Conservation (phyloP, 2,113 vertebrate species). For the Vicugna pacos region DNA sequence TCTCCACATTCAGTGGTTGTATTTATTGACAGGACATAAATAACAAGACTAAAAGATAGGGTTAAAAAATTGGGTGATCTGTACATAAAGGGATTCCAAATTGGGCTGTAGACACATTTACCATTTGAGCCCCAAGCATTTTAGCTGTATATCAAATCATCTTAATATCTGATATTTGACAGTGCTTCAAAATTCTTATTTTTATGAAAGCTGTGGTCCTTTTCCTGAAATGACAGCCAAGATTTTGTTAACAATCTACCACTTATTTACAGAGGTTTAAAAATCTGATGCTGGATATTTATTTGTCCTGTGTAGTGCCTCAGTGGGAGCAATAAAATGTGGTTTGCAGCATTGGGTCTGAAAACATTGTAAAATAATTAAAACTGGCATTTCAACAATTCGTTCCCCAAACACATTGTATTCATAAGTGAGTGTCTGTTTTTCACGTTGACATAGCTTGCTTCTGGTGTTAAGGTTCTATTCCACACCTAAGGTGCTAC, state of each 20-base stretch:
- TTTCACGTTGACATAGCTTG: slow-evolving; percentile 6
- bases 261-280: slow-evolving; percentile 57
- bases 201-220: slow-evolving; percentile 25
- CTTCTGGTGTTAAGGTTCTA: background rate
- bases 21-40: background rate
- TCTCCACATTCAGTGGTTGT: background rate
- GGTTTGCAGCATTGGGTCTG: slow-evolving; percentile 21
- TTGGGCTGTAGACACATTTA: background rate
- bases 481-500: background rate
- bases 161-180: slow-evolving; percentile 30
- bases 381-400: slow-evolving; percentile 38
- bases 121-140: slow-evolving; percentile 11
- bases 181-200: slow-evolving; percentile 54
- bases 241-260: slow-evolving; percentile 48
- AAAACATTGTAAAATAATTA: slow-evolving; percentile 37
- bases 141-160: background rate
- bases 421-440: slow-evolving; percentile 39
- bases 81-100: background rate
- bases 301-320: background rate
- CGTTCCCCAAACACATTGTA: slow-evolving; percentile 5
- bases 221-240: background rate
- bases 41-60: background rate
- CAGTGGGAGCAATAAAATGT: background rate
- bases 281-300: slow-evolving; percentile 47
- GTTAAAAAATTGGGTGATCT: background rate